These are phyloP conservation scores for Bombus vancouverensis DNA, from an alignment of 1,140 invertebrate genomes.

Conservation along the genomic window DNA sequence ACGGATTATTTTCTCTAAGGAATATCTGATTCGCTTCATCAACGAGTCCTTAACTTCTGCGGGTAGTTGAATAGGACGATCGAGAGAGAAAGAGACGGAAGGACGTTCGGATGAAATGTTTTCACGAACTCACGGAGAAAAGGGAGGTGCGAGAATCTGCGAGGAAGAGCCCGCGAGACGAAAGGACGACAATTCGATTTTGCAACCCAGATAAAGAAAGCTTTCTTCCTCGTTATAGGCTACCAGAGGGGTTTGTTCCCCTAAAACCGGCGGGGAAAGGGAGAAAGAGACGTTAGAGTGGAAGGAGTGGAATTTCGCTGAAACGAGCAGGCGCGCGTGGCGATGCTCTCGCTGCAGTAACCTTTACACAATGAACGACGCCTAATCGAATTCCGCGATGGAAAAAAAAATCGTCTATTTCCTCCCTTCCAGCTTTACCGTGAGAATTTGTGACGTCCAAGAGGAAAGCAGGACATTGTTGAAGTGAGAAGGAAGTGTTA, in stretches of 20 bases:
- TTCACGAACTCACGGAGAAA: constrained; percentile 47
- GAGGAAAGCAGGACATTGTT: not conserved
- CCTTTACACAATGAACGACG: constrained; percentile 54
- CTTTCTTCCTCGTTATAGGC: constrained; percentile 68
- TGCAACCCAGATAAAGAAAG: constrained; percentile 68
- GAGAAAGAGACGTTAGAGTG: not conserved
- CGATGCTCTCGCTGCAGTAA: constrained; percentile 46
- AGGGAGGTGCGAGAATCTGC: constrained; percentile 45
- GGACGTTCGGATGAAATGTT: constrained; percentile 56
- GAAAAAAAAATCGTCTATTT: constrained; percentile 3
- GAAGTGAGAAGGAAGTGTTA: not conserved
- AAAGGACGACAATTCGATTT: constrained; percentile 65
- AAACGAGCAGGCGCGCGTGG: constrained; percentile 6
- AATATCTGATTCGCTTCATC: constrained; percentile 63
- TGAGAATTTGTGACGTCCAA: constrained; percentile 17
- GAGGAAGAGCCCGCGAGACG: constrained; percentile 10
- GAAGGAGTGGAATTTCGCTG: constrained; percentile 36
- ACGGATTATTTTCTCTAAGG: constrained; percentile 15
- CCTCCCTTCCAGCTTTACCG: not conserved
- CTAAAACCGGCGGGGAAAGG: constrained; percentile 23
- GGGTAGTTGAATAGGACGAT: constrained; percentile 42
- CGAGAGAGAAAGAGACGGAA: constrained; percentile 24
- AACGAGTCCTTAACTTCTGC: constrained; percentile 58
- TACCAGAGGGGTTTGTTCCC: constrained; percentile 45
- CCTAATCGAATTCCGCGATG: constrained; percentile 42